phyloP scores from a whole-genome alignment of 2,797 vertebrate species.

The Sebastes reedi region DNA sequence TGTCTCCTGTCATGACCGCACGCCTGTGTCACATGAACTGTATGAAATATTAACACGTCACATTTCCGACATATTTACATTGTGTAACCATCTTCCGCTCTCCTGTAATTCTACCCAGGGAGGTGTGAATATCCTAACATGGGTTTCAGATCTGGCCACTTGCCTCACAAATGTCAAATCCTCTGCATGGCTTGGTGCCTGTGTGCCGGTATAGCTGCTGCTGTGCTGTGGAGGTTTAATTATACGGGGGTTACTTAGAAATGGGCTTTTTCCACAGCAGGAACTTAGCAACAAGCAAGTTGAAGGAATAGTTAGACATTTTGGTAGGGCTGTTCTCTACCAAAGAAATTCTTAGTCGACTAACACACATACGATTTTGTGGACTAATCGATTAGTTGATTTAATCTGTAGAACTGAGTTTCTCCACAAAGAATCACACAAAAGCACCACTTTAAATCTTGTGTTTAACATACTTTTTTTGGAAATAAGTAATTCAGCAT shows the following conservation, averaged over 20 bases:
- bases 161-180: conserved; percentile 51
- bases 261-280: conserved; percentile 33
- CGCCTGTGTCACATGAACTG: conserved; percentile 5
- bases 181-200: conserved; percentile 71
- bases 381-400: background rate
- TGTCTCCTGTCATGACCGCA: conserved; percentile 11
- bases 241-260: conserved; percentile 29
- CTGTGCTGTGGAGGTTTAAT: conserved; percentile 56
- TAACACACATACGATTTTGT: no score
- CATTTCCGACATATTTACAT: conserved; percentile 49
- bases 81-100: conserved; percentile 28
- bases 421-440: no score
- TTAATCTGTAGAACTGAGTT: background rate
- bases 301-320: background rate
- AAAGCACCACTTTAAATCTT: no score
- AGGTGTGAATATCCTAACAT: conserved; percentile 58
- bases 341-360: no score
- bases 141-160: conserved; percentile 27
- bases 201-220: conserved; percentile 57
- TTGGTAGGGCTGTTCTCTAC: rapidly evolving
- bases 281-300: conserved; percentile 7
- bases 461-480: no score
- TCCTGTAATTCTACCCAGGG: conserved; percentile 21
- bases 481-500: no score
- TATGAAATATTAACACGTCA: conserved; percentile 23